A percentile compares a stretch with the other conserved stretches of the same genome.
Evolutionary conservation across 2,888 invertebrate genomes (phyloP).

Genomic region (Merodon equestris): DNA sequence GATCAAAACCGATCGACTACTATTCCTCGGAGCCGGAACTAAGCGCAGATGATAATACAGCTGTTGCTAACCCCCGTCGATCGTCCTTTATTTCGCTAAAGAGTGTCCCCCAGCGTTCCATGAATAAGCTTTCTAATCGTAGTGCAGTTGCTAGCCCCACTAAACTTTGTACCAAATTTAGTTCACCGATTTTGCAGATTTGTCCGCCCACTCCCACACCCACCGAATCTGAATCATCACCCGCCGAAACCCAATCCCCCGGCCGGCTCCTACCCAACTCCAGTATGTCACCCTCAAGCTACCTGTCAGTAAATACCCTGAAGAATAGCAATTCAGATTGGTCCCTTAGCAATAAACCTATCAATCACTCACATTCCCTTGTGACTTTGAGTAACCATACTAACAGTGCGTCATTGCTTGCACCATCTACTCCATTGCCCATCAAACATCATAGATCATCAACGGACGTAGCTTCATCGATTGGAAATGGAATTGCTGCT

Average conservation of each 20-base stretch:
- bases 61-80: constrained; percentile 66
- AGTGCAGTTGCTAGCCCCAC: constrained; percentile 54
- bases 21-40: constrained; percentile 76
- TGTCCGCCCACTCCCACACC: constrained; percentile 77
- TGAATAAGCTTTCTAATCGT: constrained; percentile 31
- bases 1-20: constrained; percentile 64
- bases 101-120: constrained; percentile 69
- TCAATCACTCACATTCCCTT: constrained; percentile 65
- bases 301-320: constrained; percentile 36
- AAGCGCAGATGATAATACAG: constrained; percentile 46
- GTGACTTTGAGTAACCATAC: constrained; percentile 70
- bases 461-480: constrained; percentile 71
- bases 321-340: constrained; percentile 33
- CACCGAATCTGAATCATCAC: constrained; percentile 74
- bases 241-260: constrained; percentile 22
- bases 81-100: constrained; percentile 62
- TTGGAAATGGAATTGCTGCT: constrained; percentile 74
- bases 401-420: constrained; percentile 79
- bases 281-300: not conserved
- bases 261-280: constrained; percentile 29
- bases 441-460: constrained; percentile 76
- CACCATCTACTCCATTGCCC: constrained; percentile 76
- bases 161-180: constrained; percentile 61
- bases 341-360: constrained; percentile 70
- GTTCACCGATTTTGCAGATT: constrained; percentile 71